A percentile compares a stretch with the other conserved stretches of the same genome.
Conservation (phyloP, 2,888 invertebrate species). For the Neuroscelio doddi region DNA sequence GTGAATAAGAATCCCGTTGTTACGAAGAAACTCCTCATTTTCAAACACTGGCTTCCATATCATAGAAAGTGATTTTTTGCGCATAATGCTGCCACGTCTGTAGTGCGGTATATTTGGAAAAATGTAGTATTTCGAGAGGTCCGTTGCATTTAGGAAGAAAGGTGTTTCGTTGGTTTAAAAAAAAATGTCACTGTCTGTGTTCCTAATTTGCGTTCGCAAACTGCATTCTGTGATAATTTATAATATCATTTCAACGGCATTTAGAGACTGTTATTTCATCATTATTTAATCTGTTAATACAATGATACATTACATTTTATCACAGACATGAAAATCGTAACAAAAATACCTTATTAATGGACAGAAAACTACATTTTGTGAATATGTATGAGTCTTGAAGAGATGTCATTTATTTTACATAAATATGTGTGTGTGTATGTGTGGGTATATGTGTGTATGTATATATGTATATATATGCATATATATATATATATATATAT, state of each 20-base stretch:
- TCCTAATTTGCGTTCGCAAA: no score
- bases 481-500: no score
- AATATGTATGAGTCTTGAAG: conserved; percentile 6
- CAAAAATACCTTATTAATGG: no score
- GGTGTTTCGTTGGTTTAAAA: not conserved
- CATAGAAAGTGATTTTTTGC: no score
- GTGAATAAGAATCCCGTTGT: conserved; percentile 1
- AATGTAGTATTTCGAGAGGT: not conserved
- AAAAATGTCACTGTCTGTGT: conserved; percentile 1
- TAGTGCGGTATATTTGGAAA: not conserved
- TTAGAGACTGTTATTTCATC: not conserved
- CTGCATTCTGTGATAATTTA: not conserved
- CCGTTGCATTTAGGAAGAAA: conserved; percentile 4
- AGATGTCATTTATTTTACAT: conserved; percentile 10
- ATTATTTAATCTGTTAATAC: not conserved
- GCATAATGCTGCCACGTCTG: no score
- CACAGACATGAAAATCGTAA: not conserved
- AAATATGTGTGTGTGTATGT: no score
- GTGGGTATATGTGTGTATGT: no score
- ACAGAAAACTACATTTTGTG: not conserved
- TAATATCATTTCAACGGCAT: not conserved
- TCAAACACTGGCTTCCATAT: no score
- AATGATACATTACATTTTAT: conserved; percentile 1
- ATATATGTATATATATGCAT: conserved; percentile 8
- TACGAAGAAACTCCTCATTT: no score